Evolutionary conservation across 2,113 vertebrate species (phyloP), one percentile per base, ranked within the genome.

Genomic region (Pseudopodoces humilis): DNA sequence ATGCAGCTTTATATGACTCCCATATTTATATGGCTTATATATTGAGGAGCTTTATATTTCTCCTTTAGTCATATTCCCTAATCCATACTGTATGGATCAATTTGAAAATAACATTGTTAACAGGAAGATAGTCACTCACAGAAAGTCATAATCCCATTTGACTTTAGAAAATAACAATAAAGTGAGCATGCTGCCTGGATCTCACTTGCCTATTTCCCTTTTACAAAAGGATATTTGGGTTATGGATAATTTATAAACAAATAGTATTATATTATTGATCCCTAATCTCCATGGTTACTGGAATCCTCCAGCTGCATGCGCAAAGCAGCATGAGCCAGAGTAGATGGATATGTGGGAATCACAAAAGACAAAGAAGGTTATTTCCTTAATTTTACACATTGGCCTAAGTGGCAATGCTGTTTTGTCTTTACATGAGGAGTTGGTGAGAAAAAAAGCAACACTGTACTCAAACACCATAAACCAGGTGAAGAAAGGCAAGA

Each of bases 241-340:
- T 70, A 71, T 83, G 44, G 90, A 88, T 92, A 87, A 88, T 94
- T 95, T 87, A 94, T 60, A 95, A 89, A 92, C 58, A 89, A 95
- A 91, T 82, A 79, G 23, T 72, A 87, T 76, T 92, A 70, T 83
- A 43, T 72, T 88, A 95, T 95, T 87, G 91, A 97, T 94, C 82
- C 41, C 67, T 83, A 46, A 85, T 95, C 68, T 95, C 92, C 75
- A 74, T 92, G 82, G 91, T 93, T 94, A 95, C 93, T 41, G 52
- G 44, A 49, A 72, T 80, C 39, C 47, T 91, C 43, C 50, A 62
- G 15, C 64, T 62, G 70, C 55, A 37, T 25, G 59, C 2, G 9
- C 37, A 60, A 46, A 64, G 65, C 53, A 78, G 60, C 15, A 35
- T 23, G n/a, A 68, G 33, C 16, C 31, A 67, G 64, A 62, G 35